Percentiles rank a stretch among this genome's conserved stretches.
Conservation (phyloP, 2,888 invertebrate species). For the Strigamia maritima region DNA sequence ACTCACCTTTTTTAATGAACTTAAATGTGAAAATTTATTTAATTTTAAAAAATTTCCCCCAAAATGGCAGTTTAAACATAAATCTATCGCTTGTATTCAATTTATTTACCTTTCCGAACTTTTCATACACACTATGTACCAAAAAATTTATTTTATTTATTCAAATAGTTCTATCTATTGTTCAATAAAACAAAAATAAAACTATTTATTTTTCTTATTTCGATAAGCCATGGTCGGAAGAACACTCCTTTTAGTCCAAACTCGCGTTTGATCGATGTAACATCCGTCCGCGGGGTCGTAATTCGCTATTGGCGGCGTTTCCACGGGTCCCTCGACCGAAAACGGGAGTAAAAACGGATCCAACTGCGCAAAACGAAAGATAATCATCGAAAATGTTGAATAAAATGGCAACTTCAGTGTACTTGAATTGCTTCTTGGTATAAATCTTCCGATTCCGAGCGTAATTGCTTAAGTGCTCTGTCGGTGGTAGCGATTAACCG, state of each 20-base stretch:
- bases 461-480: conserved; percentile 74
- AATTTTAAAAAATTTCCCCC: neutral
- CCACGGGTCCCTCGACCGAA: conserved; percentile 67
- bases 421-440: conserved; percentile 83
- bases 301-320: conserved; percentile 76
- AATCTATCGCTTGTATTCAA: too few relatives aligned
- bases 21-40: neutral
- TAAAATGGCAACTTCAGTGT: conserved; percentile 44
- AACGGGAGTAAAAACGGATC: conserved; percentile 70
- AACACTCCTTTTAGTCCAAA: conserved; percentile 60
- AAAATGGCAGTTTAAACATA: neutral
- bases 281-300: conserved; percentile 87
- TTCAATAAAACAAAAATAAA: neutral
- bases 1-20: too few relatives aligned
- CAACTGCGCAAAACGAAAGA: conserved; percentile 58
- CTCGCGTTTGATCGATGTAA: conserved; percentile 74
- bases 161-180: neutral
- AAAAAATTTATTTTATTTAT: neutral
- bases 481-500: conserved; percentile 66
- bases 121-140: too few relatives aligned
- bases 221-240: neutral
- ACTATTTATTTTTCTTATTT: conserved; percentile 1
- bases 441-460: conserved; percentile 75
- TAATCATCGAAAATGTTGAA: conserved; percentile 35
- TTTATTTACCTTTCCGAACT: too few relatives aligned